These are phyloP conservation scores for Parus major DNA, from an alignment of 2,113 vertebrate species.

Conservation along the genomic window DNA sequence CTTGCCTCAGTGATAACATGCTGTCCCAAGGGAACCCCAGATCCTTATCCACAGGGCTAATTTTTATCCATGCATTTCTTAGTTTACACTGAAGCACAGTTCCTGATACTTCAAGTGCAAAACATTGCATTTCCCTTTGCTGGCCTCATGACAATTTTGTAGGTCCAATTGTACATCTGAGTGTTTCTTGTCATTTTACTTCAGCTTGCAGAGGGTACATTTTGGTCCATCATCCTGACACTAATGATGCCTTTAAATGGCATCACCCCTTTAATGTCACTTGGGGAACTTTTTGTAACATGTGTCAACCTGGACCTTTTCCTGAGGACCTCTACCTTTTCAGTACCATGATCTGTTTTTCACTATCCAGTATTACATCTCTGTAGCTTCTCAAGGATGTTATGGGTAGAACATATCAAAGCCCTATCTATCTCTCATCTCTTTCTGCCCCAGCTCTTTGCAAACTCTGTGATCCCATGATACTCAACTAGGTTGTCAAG, in stretches of 20 bases:
- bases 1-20: neutral
- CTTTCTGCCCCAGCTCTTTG: neutral
- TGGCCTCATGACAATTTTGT: neutral
- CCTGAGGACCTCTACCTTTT: neutral
- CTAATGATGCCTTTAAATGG: neutral
- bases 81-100: neutral
- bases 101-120: neutral
- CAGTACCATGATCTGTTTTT: neutral
- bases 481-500: neutral
- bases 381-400: neutral
- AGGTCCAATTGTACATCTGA: neutral
- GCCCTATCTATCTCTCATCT: neutral
- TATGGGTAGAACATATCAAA: neutral
- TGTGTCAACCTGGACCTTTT: neutral
- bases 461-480: neutral
- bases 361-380: neutral
- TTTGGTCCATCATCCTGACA: neutral
- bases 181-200: neutral
- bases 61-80: neutral
- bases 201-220: neutral
- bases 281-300: neutral
- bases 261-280: neutral
- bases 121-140: neutral
- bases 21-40: neutral
- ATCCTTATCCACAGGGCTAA: neutral